These are phyloP conservation scores for Ovibos moschatus DNA, from an alignment of 2,113 vertebrate species.

Conservation along the genomic window DNA sequence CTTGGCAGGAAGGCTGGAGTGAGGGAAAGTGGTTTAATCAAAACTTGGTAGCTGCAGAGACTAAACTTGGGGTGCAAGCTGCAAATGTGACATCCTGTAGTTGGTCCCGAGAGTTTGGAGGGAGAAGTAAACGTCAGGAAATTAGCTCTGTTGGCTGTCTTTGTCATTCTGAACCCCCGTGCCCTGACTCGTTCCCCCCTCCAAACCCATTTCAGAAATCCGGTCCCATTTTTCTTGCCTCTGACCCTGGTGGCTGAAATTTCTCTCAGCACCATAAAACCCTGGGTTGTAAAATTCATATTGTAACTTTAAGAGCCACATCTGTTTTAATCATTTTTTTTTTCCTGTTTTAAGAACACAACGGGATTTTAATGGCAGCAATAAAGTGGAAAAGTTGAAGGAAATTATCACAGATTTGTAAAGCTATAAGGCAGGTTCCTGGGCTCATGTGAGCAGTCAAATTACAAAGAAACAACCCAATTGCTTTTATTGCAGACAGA, in stretches of 20 bases:
- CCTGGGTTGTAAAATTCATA: slow-evolving; percentile 86
- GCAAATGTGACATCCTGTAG: slow-evolving; percentile 22
- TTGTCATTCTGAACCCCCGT: slow-evolving; percentile 16
- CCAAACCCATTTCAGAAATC: slow-evolving; percentile 61
- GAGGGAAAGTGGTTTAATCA: background rate
- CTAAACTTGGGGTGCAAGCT: background rate
- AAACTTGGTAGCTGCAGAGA: background rate
- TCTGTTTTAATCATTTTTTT: slow-evolving; percentile 89
- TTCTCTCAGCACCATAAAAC: slow-evolving; percentile 85
- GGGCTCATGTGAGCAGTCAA: slow-evolving; percentile 81
- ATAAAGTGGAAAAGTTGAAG: slow-evolving; percentile 88
- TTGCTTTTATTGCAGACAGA: slow-evolving; percentile 77
- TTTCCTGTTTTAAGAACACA: slow-evolving; percentile 84
- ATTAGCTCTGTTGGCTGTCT: slow-evolving; percentile 52
- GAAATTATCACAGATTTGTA: slow-evolving; percentile 91
- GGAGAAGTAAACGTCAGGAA: slow-evolving; percentile 30
- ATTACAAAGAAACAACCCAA: slow-evolving; percentile 83
- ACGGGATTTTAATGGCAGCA: slow-evolving; percentile 85
- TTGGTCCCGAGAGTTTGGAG: background rate
- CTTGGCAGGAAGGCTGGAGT: background rate
- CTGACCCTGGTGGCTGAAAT: slow-evolving; percentile 80
- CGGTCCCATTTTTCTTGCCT: slow-evolving; percentile 74
- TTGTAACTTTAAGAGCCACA: slow-evolving; percentile 88
- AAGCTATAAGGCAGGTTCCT: slow-evolving; percentile 84
- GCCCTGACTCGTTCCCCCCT: background rate